phyloP scores from a whole-genome alignment of 2,888 invertebrate genomes.

The Eristalis arbustorum region DNA sequence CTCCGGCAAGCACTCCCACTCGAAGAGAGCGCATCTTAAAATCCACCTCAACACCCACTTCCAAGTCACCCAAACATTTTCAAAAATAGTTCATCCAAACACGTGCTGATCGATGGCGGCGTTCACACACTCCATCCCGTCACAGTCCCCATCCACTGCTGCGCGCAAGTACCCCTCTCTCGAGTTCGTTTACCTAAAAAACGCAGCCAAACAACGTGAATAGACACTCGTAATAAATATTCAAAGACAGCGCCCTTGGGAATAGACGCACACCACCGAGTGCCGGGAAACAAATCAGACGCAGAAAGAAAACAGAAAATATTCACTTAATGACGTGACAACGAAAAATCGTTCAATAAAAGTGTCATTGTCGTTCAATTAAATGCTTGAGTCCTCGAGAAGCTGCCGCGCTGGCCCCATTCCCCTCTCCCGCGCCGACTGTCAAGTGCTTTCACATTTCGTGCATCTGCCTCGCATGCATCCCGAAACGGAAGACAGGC shows the following conservation, averaged over 20 bases:
- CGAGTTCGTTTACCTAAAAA: constrained; percentile 33
- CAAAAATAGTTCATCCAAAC: constrained; percentile 22
- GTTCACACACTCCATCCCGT: constrained; percentile 14
- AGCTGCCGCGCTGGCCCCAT: background rate
- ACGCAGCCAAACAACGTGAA: background rate
- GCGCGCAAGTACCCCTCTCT: background rate
- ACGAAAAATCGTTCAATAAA: constrained; percentile 49
- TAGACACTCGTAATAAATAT: constrained; percentile 19
- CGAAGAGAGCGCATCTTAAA: background rate
- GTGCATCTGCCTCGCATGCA: constrained; percentile 13
- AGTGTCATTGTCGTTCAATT: constrained; percentile 54
- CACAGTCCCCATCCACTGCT: background rate
- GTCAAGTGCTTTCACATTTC: constrained; percentile 23
- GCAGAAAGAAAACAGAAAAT: background rate
- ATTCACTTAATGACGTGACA: constrained; percentile 35
- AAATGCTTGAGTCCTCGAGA: background rate
- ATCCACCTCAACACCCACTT: constrained; percentile 7
- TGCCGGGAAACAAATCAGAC: background rate
- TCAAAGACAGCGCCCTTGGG: constrained; percentile 12
- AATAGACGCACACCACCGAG: background rate
- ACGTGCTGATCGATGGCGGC: constrained; percentile 17
- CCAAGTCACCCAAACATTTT: constrained; percentile 1
- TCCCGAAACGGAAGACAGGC: constrained; percentile 3
- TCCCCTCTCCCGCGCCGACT: background rate
- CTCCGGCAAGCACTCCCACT: background rate